Conservation (phyloP, 2,888 invertebrate genomes). For the Caenorhabditis parvicauda region DNA sequence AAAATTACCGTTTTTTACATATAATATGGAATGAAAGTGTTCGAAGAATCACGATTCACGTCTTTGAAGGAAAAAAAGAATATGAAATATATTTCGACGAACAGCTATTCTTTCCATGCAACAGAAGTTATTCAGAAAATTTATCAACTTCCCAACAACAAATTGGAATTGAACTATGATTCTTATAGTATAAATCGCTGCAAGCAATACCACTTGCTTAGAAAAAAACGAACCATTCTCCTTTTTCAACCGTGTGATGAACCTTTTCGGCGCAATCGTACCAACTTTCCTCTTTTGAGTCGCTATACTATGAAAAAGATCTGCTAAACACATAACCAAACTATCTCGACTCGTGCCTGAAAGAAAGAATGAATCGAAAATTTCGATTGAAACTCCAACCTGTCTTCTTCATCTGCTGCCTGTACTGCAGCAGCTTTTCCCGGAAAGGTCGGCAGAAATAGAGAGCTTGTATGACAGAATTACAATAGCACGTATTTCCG, state of each 20-base stretch:
- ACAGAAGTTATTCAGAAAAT: too few species aligned
- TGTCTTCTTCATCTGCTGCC: conserved; percentile 67
- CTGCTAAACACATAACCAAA: conserved; percentile 91
- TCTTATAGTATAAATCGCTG: too few species aligned
- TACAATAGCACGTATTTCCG: conserved; percentile 99
- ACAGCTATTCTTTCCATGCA: too few species aligned
- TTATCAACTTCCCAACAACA: too few species aligned
- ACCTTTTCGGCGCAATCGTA: conserved; percentile 98
- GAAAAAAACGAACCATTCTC: conserved; percentile 93
- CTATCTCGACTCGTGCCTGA: conserved; percentile 77
- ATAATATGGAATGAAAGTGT: background rate
- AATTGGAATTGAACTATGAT: background rate
- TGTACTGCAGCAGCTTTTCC: conserved; percentile 96
- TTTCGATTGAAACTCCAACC: conserved; percentile 30
- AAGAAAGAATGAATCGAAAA: conserved; percentile 40
- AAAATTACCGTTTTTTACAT: conserved; percentile 32
- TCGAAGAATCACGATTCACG: background rate
- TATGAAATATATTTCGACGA: too few species aligned
- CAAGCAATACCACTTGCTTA: too few species aligned
- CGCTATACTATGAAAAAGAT: conserved; percentile 96
- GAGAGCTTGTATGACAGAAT: conserved; percentile 96
- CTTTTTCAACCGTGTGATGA: conserved; percentile 93
- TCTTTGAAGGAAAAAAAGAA: background rate
- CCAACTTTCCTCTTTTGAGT: conserved; percentile 99
- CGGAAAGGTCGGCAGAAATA: conserved; percentile 99